Evolutionary conservation across 2,113 vertebrate genomes (phyloP).

Genomic region (Peromyscus maniculatus): DNA sequence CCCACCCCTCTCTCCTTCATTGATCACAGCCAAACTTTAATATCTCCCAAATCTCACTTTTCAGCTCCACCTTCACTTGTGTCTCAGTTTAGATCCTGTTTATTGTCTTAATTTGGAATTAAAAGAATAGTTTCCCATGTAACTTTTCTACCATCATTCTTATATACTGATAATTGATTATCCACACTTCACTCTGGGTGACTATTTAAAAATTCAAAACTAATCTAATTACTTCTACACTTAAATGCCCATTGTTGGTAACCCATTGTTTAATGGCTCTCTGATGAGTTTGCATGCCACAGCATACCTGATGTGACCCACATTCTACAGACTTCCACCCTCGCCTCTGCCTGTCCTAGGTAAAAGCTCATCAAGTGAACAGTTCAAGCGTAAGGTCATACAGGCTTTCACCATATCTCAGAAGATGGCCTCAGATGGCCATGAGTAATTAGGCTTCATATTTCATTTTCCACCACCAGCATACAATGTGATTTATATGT

Average conservation of each 20-base stretch:
- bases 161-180: background rate
- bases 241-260: background rate
- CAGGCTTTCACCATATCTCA: constrained; percentile 35
- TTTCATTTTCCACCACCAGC: constrained; percentile 5
- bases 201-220: constrained; percentile 47
- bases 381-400: background rate
- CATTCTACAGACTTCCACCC: background rate
- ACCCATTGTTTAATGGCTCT: background rate
- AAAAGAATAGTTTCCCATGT: background rate
- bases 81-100: background rate
- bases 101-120: constrained; percentile 17
- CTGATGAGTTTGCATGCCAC: background rate
- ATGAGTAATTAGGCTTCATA: background rate
- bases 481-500: background rate
- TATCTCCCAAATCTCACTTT: background rate
- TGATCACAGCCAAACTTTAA: background rate
- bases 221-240: constrained; percentile 19
- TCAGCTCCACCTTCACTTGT: background rate
- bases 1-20: background rate
- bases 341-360: background rate
- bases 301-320: background rate
- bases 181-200: background rate
- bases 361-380: background rate
- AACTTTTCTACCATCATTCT: background rate
- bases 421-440: background rate